Evolutionary conservation across 2,797 vertebrate species (phyloP), one percentile per base, ranked within the genome.

Genomic region (Oryzias sinensis): DNA sequence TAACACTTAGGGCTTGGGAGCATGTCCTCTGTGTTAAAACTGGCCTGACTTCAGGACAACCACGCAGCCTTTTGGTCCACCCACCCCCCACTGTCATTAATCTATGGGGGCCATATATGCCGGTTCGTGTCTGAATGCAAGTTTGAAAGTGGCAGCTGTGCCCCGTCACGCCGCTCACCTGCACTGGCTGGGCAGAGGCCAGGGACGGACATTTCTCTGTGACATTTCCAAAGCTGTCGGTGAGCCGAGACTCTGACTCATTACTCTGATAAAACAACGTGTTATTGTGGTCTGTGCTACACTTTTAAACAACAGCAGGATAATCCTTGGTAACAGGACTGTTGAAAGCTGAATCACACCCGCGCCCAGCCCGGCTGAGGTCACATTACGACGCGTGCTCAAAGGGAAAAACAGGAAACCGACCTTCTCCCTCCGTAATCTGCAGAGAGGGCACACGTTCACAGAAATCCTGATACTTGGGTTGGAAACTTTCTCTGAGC

Each of bases 61-160:
- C 68, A 69, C 22, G 6, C 73, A 54, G 43, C 65, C 57, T 70
- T 22, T 59, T 17, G 9, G 56, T 17, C 49, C 37, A 50, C 54
- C 40, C 48, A 4, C 14, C 18, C 33, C 14, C 55, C 46, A 4
- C 62, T 67, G 47, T 76, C 76, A 85, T 87, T 79, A 83, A 84
- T 83, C 83, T 86, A 77, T 84, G 86, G 84, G 76, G 78, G 67
- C 80, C 74, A 82, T 76, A 76, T 83, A 79, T 90, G 85, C 78
- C 56, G 63, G 84, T 90, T 81, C 86, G 84, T 92, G 91, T 88
- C 85, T 91, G 89, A 92, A 93, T 92, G 90, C 72, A 20, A 68
- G 77, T 91, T 90, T 76, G 72, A 68, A 65, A 53, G 70, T 77
- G 85, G 82, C 86, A 88, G 79, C 72, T 86, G 81, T 53, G 57